phyloP scores from a whole-genome alignment of 2,888 invertebrate species.

The Acleris holmiana region DNA sequence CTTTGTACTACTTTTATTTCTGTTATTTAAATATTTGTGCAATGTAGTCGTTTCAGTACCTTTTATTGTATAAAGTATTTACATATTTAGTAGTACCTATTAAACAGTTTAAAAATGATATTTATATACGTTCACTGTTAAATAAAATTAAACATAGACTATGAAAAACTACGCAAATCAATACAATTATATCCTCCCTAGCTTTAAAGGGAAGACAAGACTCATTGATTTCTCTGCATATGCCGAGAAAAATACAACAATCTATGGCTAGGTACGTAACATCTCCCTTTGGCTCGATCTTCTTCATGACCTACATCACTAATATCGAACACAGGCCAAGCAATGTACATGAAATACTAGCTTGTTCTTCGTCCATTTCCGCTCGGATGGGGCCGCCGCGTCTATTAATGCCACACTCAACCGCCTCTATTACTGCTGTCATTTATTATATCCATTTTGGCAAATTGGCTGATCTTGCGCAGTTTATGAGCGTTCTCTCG shows the following conservation, averaged over 20 bases:
- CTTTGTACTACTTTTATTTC: too few relatives aligned
- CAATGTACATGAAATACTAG: slow-evolving; percentile 23
- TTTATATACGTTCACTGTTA: too few relatives aligned
- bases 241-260: background rate
- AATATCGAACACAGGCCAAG: background rate
- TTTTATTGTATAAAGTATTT: too few relatives aligned
- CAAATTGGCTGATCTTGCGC: slow-evolving; percentile 78
- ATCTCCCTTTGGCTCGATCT: background rate
- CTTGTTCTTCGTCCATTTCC: slow-evolving; percentile 8
- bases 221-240: too few relatives aligned
- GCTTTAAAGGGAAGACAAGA: too few relatives aligned
- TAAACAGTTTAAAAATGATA: too few relatives aligned
- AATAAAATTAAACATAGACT: too few relatives aligned
- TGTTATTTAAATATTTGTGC: too few relatives aligned
- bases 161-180: too few relatives aligned
- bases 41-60: too few relatives aligned
- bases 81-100: too few relatives aligned
- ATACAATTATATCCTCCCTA: too few relatives aligned
- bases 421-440: slow-evolving; percentile 81
- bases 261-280: background rate
- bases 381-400: slow-evolving; percentile 46
- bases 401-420: slow-evolving; percentile 83
- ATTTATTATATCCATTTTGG: slow-evolving; percentile 83
- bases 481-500: slow-evolving; percentile 43
- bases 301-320: background rate